phyloP scores from a whole-genome alignment of 2,888 invertebrate species.

The Lochmaea crataegi region DNA sequence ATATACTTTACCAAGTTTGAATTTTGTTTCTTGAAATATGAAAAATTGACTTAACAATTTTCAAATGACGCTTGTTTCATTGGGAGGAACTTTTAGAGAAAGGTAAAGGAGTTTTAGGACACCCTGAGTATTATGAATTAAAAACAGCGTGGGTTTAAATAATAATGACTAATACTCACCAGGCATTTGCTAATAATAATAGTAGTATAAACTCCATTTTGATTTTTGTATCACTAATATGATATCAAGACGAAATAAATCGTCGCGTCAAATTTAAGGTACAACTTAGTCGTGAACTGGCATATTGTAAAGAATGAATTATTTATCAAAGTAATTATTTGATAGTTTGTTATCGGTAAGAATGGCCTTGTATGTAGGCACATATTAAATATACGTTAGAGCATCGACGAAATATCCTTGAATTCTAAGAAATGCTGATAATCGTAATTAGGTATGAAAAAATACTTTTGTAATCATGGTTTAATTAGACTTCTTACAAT shows the following conservation, averaged over 20 bases:
- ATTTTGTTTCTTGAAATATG: no score
- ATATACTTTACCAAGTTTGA: no score
- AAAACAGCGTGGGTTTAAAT: no score
- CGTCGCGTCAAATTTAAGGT: background rate
- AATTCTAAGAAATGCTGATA: background rate
- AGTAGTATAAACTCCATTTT: background rate
- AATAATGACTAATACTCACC: background rate
- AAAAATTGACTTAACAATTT: no score
- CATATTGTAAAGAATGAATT: background rate
- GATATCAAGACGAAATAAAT: background rate
- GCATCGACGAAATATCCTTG: background rate
- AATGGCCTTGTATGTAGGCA: no score
- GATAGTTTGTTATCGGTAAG: no score
- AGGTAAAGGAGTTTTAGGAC: no score
- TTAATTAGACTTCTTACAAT: no score
- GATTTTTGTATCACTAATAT: background rate
- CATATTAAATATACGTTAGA: background rate
- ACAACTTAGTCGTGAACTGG: background rate
- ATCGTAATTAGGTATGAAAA: background rate
- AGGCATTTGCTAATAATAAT: background rate
- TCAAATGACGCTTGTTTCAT: no score
- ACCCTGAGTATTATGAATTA: no score
- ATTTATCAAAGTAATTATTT: background rate
- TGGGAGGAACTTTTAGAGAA: no score
- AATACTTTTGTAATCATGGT: no score